Evolutionary conservation across 2,113 vertebrate genomes (phyloP).

Genomic region (Tragelaphus buxtoni): DNA sequence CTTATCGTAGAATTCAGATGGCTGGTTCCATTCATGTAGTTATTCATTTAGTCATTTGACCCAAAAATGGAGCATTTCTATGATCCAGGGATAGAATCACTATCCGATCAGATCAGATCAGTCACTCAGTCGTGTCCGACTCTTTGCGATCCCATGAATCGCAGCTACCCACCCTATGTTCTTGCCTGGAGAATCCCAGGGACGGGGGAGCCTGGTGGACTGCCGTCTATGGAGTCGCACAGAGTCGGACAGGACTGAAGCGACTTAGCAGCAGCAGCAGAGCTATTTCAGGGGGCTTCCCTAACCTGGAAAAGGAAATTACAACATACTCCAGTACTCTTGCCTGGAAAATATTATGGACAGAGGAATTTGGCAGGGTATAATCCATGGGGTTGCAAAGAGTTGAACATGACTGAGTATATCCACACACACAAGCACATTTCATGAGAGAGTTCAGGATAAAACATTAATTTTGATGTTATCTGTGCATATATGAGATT

Average conservation of each 20-base stretch:
- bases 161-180: neutral
- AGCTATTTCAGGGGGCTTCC: neutral
- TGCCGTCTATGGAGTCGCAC: no score
- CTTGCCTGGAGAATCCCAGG: no score
- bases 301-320: neutral
- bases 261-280: no score
- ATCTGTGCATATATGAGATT: neutral
- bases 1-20: neutral
- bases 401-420: neutral
- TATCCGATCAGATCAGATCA: neutral
- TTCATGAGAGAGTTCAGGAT: neutral
- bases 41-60: neutral
- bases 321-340: neutral
- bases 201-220: no score
- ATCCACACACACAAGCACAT: neutral
- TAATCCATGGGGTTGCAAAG: neutral
- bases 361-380: neutral
- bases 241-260: no score
- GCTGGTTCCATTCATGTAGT: neutral
- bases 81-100: neutral
- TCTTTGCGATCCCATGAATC: neutral
- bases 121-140: rapidly evolving
- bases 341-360: neutral
- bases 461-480: neutral
- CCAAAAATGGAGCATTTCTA: neutral